phyloP scores from a whole-genome alignment of 2,888 invertebrate species.

The Drosophila robusta region DNA sequence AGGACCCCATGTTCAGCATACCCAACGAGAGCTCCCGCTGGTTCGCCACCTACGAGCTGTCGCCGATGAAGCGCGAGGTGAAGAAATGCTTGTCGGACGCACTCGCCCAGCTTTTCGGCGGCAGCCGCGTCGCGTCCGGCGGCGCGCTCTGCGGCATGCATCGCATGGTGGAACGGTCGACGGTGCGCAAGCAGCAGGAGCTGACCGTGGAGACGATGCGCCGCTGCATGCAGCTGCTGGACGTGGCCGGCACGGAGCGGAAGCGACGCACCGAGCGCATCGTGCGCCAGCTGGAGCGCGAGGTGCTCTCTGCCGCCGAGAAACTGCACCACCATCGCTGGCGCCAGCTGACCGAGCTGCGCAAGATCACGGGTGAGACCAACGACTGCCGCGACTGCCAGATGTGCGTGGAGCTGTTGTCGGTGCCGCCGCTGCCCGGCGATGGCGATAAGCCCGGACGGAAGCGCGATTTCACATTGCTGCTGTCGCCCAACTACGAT shows the following conservation, averaged over 20 bases:
- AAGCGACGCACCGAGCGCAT: conserved; percentile 18
- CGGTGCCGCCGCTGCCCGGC: background rate
- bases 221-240: conserved; percentile 30
- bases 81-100: conserved; percentile 45
- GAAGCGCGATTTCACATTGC: conserved; percentile 16
- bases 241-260: background rate
- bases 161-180: conserved; percentile 17
- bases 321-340: conserved; percentile 7
- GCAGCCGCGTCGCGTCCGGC: background rate
- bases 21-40: conserved; percentile 59
- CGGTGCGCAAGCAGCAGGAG: conserved; percentile 3
- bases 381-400: conserved; percentile 24
- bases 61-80: conserved; percentile 50
- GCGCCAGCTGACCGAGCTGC: conserved; percentile 8
- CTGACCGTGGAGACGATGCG: conserved; percentile 10
- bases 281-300: conserved; percentile 40
- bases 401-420: conserved; percentile 28
- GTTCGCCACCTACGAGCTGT: conserved; percentile 56
- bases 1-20: conserved; percentile 28
- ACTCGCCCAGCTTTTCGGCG: conserved; percentile 28
- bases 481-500: conserved; percentile 5
- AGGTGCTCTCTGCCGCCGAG: conserved; percentile 31
- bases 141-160: conserved; percentile 42
- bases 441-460: too few species aligned
- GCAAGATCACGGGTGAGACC: background rate